Evolutionary conservation across 1,140 invertebrate genomes (phyloP).

Genomic region (Drosophila pandora): DNA sequence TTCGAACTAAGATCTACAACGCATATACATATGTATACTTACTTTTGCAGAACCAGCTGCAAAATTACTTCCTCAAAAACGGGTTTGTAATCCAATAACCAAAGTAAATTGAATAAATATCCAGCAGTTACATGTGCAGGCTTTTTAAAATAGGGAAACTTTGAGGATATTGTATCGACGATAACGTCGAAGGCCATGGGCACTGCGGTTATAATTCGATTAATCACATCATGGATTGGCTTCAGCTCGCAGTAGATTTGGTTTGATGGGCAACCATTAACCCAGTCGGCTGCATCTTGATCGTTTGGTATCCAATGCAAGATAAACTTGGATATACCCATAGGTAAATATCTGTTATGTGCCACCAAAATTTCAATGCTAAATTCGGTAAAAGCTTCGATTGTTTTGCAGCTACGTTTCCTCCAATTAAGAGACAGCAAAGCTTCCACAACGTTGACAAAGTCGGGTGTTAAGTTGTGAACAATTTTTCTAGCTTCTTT

Average conservation of each 20-base stretch:
- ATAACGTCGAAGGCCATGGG: slow-evolving; percentile 73
- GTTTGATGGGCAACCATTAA: slow-evolving; percentile 81
- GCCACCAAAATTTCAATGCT: slow-evolving; percentile 87
- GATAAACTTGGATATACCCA: slow-evolving; percentile 86
- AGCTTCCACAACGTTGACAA: slow-evolving; percentile 87
- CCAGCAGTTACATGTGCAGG: slow-evolving; percentile 85
- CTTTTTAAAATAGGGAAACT: slow-evolving; percentile 88
- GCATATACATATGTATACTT: slow-evolving; percentile 42
- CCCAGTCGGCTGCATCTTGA: slow-evolving; percentile 51
- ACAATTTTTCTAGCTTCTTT: slow-evolving; percentile 86
- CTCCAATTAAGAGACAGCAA: slow-evolving; percentile 87
- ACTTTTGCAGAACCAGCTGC: slow-evolving; percentile 88
- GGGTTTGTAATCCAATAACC: slow-evolving; percentile 87
- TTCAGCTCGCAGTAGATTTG: slow-evolving; percentile 54
- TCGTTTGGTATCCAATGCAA: slow-evolving; percentile 84
- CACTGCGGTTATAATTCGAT: slow-evolving; percentile 71
- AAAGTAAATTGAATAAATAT: slow-evolving; percentile 88
- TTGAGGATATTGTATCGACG: slow-evolving; percentile 55
- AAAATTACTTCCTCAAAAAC: slow-evolving; percentile 86
- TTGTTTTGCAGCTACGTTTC: slow-evolving; percentile 83
- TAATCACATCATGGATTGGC: slow-evolving; percentile 64
- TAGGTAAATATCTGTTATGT: slow-evolving; percentile 86
- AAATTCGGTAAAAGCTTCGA: slow-evolving; percentile 86
- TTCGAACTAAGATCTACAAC: no score
- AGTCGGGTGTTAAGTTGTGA: slow-evolving; percentile 85